Evolutionary conservation across 2,888 invertebrate genomes (phyloP), one percentile per base, ranked within the genome.

Genomic region (Rhynchonema sp.): DNA sequence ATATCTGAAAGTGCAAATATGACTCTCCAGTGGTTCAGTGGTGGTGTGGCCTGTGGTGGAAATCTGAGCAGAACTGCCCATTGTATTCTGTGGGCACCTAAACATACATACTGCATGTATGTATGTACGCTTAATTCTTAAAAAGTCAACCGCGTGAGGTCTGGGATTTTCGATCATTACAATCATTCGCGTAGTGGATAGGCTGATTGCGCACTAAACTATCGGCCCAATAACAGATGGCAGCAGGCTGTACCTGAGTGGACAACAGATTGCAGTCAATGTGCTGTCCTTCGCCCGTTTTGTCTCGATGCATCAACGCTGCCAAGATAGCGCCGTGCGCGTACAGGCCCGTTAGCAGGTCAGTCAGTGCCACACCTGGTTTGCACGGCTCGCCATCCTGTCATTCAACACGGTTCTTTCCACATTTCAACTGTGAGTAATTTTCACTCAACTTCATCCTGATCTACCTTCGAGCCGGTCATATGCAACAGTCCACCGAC

Each of bases 321-420:
- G 92, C 87, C 78, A 92, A 79, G 63, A 94, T 90, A 0, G 94
- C 89, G 23, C 91, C 90, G 72, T 90, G 88, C 1, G 91, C 89
- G 73, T 88, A 92, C 1, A 96, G 78, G 0, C 94, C 94, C 0
- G 94, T 92, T 0, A 89, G 83, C 58, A 94, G 69, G 74, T 96
- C 94, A 0, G 89, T 91, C 67, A 91, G 81, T 0, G 94, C 89
- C 0, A 92, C 87, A 20, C 92, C 94, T 22, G 84, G 83, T 76
- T 92, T 91, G 63, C 85, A 85, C 0, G 94, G 92, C 52, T 82
- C 83, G 0, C 90, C 88, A 67, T 82, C 77, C 66, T 69, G 54
- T 17, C 6, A 38, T 38, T 38, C 38, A 38, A 38, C 38, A 38
- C 17, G 9, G 6, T 38, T 38, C 9, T 17, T 38, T 38, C 9